Evolutionary conservation across 2,797 vertebrate genomes (phyloP).

Genomic region (Trachops cirrhosus): DNA sequence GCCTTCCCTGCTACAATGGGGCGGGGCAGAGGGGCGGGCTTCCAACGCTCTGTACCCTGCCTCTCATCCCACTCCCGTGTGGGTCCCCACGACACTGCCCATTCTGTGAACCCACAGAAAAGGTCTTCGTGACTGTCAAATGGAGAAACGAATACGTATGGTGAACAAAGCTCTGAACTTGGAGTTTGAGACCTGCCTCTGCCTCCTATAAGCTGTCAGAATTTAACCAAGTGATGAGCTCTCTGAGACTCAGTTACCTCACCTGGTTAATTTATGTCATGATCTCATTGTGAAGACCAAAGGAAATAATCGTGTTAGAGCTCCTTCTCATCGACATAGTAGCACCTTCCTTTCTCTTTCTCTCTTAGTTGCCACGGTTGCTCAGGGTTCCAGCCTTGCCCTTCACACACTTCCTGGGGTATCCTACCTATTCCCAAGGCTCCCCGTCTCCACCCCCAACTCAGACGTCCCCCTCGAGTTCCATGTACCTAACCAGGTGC

Average conservation of each 20-base stretch:
- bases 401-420: not conserved
- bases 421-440: not conserved
- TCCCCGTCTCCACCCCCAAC: not conserved
- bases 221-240: fast-evolving
- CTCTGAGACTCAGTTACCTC: not conserved
- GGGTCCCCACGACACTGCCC: not conserved
- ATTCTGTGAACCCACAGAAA: not conserved
- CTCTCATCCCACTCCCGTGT: not conserved
- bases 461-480: not conserved
- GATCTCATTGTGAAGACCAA: not conserved
- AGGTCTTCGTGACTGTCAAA: not conserved
- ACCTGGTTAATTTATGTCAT: not conserved
- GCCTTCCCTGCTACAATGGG: not conserved
- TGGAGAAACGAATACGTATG: not conserved
- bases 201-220: no score
- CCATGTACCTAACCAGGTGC: not conserved
- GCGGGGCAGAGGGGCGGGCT: no score
- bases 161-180: not conserved
- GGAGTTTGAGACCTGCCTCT: not conserved
- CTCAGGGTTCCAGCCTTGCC: not conserved
- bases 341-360: not conserved
- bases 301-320: not conserved
- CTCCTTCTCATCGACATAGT: not conserved
- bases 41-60: not conserved
- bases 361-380: not conserved